phyloP scores from a whole-genome alignment of 1,140 invertebrate genomes.

The Episyrphus balteatus region DNA sequence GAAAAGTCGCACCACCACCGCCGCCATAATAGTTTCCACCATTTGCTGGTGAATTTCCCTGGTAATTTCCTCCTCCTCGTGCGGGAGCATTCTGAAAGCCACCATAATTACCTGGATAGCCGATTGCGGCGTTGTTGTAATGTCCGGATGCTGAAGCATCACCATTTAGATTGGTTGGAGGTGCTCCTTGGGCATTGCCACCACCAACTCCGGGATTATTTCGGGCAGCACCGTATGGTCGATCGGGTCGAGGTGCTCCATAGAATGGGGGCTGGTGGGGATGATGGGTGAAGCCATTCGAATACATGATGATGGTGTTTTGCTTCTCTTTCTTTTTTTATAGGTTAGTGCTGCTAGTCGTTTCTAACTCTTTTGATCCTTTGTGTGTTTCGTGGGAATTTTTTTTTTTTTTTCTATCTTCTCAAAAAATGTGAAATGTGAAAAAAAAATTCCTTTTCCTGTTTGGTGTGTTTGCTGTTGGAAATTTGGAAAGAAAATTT shows the following conservation, averaged over 20 bases:
- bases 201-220: not conserved
- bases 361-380: no score
- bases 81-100: conserved; percentile 8
- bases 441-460: no score
- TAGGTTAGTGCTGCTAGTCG: no score
- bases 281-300: no score
- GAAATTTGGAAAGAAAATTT: no score
- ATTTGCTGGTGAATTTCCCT: conserved; percentile 11
- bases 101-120: conserved; percentile 18
- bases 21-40: conserved; percentile 16
- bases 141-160: conserved; percentile 16
- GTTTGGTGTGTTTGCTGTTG: no score
- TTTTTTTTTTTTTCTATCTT: no score
- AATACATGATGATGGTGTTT: no score
- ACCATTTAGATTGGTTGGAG: conserved; percentile 12
- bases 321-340: no score
- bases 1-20: conserved; percentile 15
- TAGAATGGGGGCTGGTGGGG: not conserved
- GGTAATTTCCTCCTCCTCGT: conserved; percentile 10
- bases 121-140: conserved; percentile 19
- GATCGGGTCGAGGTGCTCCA: not conserved
- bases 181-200: conserved; percentile 14
- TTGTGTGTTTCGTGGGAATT: no score
- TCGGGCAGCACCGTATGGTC: not conserved
- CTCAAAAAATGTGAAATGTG: no score